Conservation (phyloP, 2,797 vertebrate genomes). For the Hydrophis major region DNA sequence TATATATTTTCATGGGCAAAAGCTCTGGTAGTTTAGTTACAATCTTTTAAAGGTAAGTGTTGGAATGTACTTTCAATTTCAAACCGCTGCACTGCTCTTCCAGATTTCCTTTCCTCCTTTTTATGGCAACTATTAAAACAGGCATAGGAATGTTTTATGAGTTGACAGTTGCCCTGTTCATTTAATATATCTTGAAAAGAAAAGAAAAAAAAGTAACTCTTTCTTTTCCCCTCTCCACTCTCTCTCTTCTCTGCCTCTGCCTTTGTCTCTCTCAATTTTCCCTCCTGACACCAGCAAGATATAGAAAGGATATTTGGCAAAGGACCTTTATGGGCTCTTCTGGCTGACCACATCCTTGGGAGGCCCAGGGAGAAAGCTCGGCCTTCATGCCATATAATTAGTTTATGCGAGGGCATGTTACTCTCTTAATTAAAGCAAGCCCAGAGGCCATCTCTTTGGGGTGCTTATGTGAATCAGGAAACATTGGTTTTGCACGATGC, state of each 20-base stretch:
- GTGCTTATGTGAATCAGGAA: not conserved
- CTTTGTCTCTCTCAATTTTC: not conserved
- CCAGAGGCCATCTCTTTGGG: not conserved
- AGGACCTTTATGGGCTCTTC: conserved; percentile 32
- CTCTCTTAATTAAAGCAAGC: conserved; percentile 45
- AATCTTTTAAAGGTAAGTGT: too few species aligned
- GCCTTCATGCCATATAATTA: conserved; percentile 20
- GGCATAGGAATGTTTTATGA: too few species aligned
- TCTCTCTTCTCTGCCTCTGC: not conserved
- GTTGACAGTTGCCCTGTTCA: too few species aligned
- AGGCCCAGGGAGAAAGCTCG: not conserved
- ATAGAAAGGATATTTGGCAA: conserved; percentile 24
- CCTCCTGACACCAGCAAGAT: not conserved
- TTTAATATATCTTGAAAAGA: too few species aligned
- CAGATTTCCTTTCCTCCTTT: too few species aligned
- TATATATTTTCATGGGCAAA: too few species aligned
- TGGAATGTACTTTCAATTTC: too few species aligned
- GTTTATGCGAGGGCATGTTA: not conserved
- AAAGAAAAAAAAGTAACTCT: not conserved
- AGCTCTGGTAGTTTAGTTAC: too few species aligned
- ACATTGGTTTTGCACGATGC: not conserved
- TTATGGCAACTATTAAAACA: too few species aligned
- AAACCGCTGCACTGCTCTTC: too few species aligned
- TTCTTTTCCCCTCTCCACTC: not conserved
- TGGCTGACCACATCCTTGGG: not conserved